Base-by-base conservation (phyloP, 2,888 invertebrate species). In the Conchocele bisecta region DNA sequence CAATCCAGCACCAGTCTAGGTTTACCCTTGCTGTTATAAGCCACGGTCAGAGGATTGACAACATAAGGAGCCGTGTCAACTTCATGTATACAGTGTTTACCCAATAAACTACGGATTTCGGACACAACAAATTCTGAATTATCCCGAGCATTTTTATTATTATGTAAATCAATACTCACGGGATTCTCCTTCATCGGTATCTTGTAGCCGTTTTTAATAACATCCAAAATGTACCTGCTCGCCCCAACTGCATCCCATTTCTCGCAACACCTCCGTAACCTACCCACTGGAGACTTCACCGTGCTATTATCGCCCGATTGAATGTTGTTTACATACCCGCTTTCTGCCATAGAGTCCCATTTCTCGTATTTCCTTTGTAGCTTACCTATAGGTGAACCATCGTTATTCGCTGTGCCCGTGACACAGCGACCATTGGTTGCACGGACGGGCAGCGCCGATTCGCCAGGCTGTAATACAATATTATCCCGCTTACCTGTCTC, bases 1-100 rank as follows among this genome's bases (percentile, higher is more conserved):
- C 57, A 58, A 17, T 58, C 57, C 17, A 58, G 17, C 3, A 58
- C 57, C 31, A 58, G 15, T 6, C 57, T 26, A 17, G 44, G 44
- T 44, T 64, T 46, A 37, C 54, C 42, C 26, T 28, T 37, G 22
- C 26, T 63, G 28, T 42, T 63, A 20, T 42, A 63, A 17, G 61
- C 61, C 15, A 63, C 61, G 5, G 53, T 53, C n/a, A 53, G 35
- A 5, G 61, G 61, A 31, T 63, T 63, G 2, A 63, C 44, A 1
- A 63, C 53, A 13, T 17, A 9, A 24, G 61, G 53, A 5, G 17
- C 17, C 9, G 17, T 22, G 3, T 17, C 1, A 3, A 41, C 51
- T 26, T 42, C 24, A 17, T 42, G 54, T 31, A 63, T 31, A 5
- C 28, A 17, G 4, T 54, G 33, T 9, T 53, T 51, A 22, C n/a